Conservation (phyloP, 2,797 vertebrate species). For the Gephyroberyx darwinii region DNA sequence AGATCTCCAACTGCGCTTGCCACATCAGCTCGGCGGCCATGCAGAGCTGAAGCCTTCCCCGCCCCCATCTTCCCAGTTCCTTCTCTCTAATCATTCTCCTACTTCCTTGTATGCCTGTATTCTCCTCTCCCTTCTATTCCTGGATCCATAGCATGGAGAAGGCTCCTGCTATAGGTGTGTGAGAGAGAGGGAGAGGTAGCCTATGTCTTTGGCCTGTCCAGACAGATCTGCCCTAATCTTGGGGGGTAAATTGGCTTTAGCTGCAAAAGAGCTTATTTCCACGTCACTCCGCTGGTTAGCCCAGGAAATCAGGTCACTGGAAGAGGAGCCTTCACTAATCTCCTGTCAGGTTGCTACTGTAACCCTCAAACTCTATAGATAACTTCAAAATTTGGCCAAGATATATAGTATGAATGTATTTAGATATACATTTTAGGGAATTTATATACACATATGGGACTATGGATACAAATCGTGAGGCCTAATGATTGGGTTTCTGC, state of each 20-base stretch:
- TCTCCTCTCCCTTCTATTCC: constrained; percentile 2
- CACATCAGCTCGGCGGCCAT: background rate
- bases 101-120: background rate
- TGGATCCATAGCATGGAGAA: constrained; percentile 22
- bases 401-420: background rate
- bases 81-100: constrained; percentile 2
- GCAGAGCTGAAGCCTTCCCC: constrained; percentile 7
- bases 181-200: constrained; percentile 35
- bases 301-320: constrained; percentile 79
- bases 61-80: constrained; percentile 4
- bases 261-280: constrained; percentile 84
- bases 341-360: constrained; percentile 49
- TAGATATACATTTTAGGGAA: too few species aligned
- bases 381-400: constrained; percentile 24
- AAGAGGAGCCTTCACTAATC: constrained; percentile 75
- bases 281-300: constrained; percentile 77
- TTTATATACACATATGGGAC: background rate
- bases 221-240: constrained; percentile 84
- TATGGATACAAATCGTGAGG: background rate
- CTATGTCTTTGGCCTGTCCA: constrained; percentile 71
- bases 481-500: background rate
- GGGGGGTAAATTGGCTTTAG: constrained; percentile 85
- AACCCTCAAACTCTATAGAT: constrained; percentile 38
- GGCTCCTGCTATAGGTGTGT: constrained; percentile 20
- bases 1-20: constrained; percentile 9